Evolutionary conservation across 2,113 vertebrate species (phyloP), one percentile per base, ranked within the genome.

Genomic region (Turnix velox): DNA sequence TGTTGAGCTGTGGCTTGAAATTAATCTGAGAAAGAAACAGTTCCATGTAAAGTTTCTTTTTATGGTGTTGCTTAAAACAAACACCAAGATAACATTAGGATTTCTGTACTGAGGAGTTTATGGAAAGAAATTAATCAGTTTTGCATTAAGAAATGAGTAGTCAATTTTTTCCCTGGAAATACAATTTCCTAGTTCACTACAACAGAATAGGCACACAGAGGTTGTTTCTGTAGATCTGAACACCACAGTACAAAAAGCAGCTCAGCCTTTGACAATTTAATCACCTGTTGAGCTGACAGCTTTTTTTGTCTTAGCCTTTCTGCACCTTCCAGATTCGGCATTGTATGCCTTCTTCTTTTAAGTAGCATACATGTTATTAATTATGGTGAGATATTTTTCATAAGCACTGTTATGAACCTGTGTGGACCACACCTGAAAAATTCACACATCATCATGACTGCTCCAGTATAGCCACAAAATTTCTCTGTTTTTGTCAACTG

Each of bases 311-410:
- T 63, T 31, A 16, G 4, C 10, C 19, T 80, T 69, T 62, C 11
- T 77, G 84, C 12, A 33, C 20, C 4, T 84, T 48, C 23, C 31
- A 57, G n/a, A 68, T 14, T 6, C 0, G 0, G 8, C 25, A 43
- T 0, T 55, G 45, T 40, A 71, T 12, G 2, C 9, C 23, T 59
- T 3, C 72, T 76, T 72, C 10, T 58, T 85, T 83, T 27, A 62
- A 75, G n/a, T 10, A 33, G 8, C 8, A 15, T 9, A 18, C 4
- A 10, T 0, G 0, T 55, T 46, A 42, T 55, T 46, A 42, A 39
- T 74, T 62, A 14, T 17, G 57, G 10, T 83, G 25, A 8, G 7
- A 1, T 2, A 37, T 43, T 91, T 43, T 58, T 39, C 19, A 45
- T 39, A 33, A 55, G 7, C 18, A n/a, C 2, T 18, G 22, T 23